Evolutionary conservation across 2,113 vertebrate species (phyloP), one percentile per base, ranked within the genome.

Genomic region (Callochromis pleurospilus): DNA sequence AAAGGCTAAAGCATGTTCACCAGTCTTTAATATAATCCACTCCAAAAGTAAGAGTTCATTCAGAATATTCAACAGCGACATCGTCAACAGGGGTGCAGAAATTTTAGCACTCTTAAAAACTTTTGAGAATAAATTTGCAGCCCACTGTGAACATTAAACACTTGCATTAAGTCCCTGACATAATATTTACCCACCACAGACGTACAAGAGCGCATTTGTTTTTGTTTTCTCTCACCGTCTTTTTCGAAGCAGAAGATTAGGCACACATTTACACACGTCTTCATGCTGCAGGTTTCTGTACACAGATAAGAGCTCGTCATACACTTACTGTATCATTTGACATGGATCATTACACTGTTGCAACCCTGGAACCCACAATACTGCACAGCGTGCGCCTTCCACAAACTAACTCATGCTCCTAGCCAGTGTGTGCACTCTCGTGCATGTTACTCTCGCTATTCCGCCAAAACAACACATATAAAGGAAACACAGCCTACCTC

Each of bases 401-500:
- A 12, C 80, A 47, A 56, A 84, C 65, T 75, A 58, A 85, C 54
- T 79, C 80, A 11, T 40, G 55, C 31, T 81, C 60, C 45, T 47
- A 38, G 31, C 79, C 85, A 58, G 47, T 7, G 29, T n/a, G 81
- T 77, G 36, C 58, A 42, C 31, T 45, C 49, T 26, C 6, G 38
- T n/a, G 79, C 86, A 33, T 51, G 55, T 24, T 81, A 6, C 62
- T 81, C 86, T 86, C 21, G 8, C 17, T 73, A 9, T 45, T 77
- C 33, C 55, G 14, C 6, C 14, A 51, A 15, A 45, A 83, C 53
- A 38, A 38, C 19, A 40, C 60, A 56, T 9, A 82, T 8, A 5
- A 82, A 68, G 86, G 7, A 73, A 73, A n/a, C 75, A 6, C 88
- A 91, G n/a, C 93, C 86, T 92, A 93, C 93, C 94, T 95, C 85